Percentiles rank a stretch among this genome's conserved stretches.
These are phyloP conservation scores for Morinoia aosen DNA, from an alignment of 2,888 invertebrate genomes.

Conservation along the genomic window DNA sequence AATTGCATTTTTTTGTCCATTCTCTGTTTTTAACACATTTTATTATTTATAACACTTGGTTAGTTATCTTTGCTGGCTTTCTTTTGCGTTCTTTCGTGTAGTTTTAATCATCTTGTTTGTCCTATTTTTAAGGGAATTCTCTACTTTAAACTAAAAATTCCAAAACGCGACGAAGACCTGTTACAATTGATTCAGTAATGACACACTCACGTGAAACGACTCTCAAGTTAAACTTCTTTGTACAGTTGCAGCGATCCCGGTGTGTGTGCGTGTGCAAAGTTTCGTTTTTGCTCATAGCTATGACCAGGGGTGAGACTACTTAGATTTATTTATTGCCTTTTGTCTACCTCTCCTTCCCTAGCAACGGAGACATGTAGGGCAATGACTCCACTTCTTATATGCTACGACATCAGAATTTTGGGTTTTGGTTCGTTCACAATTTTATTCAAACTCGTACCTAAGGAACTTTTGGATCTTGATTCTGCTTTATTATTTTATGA, in stretches of 20 bases:
- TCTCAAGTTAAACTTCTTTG: neutral
- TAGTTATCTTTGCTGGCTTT: too few species aligned
- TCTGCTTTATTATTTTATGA: neutral
- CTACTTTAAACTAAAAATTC: neutral
- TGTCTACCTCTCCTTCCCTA: neutral
- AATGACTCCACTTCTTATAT: neutral
- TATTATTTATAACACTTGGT: too few species aligned
- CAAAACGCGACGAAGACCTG: neutral
- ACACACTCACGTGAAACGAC: neutral
- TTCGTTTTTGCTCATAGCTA: too few species aligned
- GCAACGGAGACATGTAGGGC: neutral
- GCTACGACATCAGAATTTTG: neutral
- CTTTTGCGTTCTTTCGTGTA: neutral
- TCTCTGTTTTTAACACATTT: too few species aligned
- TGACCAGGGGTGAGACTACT: too few species aligned
- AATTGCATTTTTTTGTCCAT: too few species aligned
- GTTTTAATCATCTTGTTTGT: neutral
- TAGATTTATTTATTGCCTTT: neutral
- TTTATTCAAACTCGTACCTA: neutral
- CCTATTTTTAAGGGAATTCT: too few species aligned
- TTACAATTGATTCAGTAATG: neutral
- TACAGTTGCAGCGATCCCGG: neutral
- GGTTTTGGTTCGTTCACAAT: neutral
- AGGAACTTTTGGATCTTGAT: neutral
- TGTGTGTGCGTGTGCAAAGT: neutral